Percentiles rank a stretch among this genome's conserved stretches.
Conservation (phyloP, 1,140 invertebrate species). For the Sesamia nonagrioides region DNA sequence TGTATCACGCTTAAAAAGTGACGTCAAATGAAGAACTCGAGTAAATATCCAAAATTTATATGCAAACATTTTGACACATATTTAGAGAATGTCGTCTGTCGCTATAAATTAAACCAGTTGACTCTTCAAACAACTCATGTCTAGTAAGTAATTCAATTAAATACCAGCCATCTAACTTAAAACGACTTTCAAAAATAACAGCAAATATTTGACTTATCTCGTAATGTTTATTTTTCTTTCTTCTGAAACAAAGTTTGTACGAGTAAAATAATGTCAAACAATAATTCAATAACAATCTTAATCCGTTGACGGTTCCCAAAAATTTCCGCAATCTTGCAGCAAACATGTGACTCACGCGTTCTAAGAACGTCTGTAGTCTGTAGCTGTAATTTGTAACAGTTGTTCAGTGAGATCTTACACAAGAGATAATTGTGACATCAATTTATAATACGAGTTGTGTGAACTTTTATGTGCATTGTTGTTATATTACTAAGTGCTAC, state of each 20-base stretch:
- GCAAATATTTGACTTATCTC: neutral
- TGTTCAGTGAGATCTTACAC: neutral
- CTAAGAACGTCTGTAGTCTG: slow-evolving; percentile 28
- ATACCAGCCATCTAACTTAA: neutral
- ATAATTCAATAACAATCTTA: neutral
- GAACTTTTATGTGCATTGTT: slow-evolving; percentile 31
- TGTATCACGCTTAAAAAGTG: neutral
- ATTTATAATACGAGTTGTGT: slow-evolving; percentile 3
- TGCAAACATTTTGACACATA: slow-evolving; percentile 5
- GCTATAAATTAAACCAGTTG: neutral
- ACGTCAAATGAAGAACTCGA: neutral
- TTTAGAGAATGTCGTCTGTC: neutral
- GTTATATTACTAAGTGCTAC: slow-evolving; percentile 9
- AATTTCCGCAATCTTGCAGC: slow-evolving; percentile 7
- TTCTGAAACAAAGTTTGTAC: neutral
- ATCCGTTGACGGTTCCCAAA: neutral
- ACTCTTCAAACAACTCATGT: neutral
- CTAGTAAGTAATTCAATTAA: neutral
- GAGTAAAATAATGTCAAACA: neutral
- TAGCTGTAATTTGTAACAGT: neutral
- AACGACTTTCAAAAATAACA: neutral
- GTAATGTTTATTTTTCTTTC: neutral
- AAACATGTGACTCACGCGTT: slow-evolving; percentile 22
- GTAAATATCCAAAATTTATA: neutral
- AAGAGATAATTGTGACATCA: neutral